These are phyloP conservation scores for Drosophila yakuba DNA, from an alignment of 1,140 invertebrate genomes.

Conservation along the genomic window DNA sequence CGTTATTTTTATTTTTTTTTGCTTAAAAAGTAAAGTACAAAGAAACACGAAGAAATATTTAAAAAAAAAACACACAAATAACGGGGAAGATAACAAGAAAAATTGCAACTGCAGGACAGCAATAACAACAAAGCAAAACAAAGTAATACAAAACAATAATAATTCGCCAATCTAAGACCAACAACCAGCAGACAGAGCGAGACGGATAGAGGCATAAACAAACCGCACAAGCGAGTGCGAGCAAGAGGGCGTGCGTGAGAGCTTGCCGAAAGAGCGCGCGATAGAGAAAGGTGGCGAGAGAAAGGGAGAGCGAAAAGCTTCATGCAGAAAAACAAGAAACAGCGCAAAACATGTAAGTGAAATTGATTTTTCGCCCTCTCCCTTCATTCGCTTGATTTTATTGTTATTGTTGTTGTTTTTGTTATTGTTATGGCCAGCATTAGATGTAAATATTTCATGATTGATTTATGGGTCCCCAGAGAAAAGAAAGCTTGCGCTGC, in stretches of 20 bases:
- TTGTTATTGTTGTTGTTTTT: slow-evolving; percentile 19
- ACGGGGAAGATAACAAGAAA: slow-evolving; percentile 26
- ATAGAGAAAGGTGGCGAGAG: slow-evolving; percentile 7
- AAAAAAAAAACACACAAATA: slow-evolving; percentile 1
- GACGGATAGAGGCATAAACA: slow-evolving; percentile 27
- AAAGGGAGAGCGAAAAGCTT: slow-evolving; percentile 47
- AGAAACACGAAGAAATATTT: slow-evolving; percentile 27
- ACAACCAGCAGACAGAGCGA: slow-evolving; percentile 20
- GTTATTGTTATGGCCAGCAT: slow-evolving; percentile 32
- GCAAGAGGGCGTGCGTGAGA: slow-evolving; percentile 14
- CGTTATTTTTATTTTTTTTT: not conserved
- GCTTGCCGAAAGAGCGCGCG: slow-evolving; percentile 11
- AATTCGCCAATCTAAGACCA: slow-evolving; percentile 28
- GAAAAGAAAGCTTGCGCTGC: slow-evolving; percentile 29
- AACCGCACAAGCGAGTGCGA: slow-evolving; percentile 3
- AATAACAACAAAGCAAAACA: slow-evolving; percentile 23
- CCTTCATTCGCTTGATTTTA: slow-evolving; percentile 32
- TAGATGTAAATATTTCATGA: slow-evolving; percentile 44
- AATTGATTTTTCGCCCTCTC: slow-evolving; percentile 64
- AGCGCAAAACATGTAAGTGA: slow-evolving; percentile 76
- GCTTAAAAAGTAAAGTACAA: slow-evolving; percentile 40
- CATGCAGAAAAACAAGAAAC: slow-evolving; percentile 72
- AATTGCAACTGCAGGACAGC: slow-evolving; percentile 50
- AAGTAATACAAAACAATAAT: slow-evolving; percentile 50
- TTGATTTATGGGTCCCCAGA: slow-evolving; percentile 43